These are phyloP conservation scores for Spilogale gracilis DNA, from an alignment of 2,113 vertebrate genomes.

Conservation along the genomic window DNA sequence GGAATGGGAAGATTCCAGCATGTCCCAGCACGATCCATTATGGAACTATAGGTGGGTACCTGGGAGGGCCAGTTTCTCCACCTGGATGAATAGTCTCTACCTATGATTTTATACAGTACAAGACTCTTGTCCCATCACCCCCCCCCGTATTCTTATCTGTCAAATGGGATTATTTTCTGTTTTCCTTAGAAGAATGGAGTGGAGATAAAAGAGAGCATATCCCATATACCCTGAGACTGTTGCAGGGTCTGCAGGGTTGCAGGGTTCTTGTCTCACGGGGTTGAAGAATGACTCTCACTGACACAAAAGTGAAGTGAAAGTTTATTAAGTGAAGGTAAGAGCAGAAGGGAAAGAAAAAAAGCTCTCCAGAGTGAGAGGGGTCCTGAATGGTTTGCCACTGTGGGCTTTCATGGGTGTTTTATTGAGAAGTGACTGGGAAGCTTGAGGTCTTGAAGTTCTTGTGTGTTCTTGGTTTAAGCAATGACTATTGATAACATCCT, in stretches of 20 bases:
- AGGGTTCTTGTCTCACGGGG: background rate
- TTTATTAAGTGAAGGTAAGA: background rate
- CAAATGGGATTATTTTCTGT: background rate
- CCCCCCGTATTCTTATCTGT: background rate
- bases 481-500: background rate
- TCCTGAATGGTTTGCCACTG: background rate
- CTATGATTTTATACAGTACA: background rate
- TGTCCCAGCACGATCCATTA: background rate
- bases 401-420: background rate
- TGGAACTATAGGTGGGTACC: background rate
- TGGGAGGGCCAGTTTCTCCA: background rate
- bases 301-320: background rate
- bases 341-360: background rate
- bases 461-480: background rate
- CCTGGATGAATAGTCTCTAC: background rate
- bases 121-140: background rate
- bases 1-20: background rate
- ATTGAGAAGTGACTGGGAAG: background rate
- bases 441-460: background rate
- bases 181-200: background rate
- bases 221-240: background rate
- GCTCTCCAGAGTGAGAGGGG: background rate
- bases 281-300: background rate
- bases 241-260: background rate
- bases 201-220: background rate